phyloP scores from a whole-genome alignment of 2,888 invertebrate genomes.

The Lithophane ornitopus region DNA sequence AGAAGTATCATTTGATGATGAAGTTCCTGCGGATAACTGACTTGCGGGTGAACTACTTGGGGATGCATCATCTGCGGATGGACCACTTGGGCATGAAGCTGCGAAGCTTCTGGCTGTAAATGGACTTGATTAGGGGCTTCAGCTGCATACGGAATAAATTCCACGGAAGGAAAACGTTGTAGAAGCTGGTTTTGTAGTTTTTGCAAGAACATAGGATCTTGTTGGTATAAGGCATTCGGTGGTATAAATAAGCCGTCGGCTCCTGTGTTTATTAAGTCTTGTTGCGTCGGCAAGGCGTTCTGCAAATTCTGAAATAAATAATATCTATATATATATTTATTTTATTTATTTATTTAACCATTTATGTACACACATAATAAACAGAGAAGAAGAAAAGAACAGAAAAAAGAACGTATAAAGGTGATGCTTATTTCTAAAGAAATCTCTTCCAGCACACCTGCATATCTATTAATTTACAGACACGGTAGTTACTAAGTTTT shows the following conservation, averaged over 20 bases:
- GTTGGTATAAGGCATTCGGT: conserved; percentile 87
- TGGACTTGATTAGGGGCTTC: conserved; percentile 70
- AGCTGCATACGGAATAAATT: conserved; percentile 85
- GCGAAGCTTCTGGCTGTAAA: conserved; percentile 62
- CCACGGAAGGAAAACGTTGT: conserved; percentile 83
- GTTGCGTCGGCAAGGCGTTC: conserved; percentile 78
- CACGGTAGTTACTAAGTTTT: background rate
- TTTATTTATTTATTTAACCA: too few species aligned
- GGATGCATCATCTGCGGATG: conserved; percentile 69
- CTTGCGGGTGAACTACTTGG: conserved; percentile 57
- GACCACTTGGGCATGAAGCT: conserved; percentile 71
- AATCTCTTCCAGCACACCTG: too few species aligned
- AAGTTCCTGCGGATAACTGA: conserved; percentile 62
- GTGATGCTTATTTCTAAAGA: too few species aligned
- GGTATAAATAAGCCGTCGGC: conserved; percentile 83
- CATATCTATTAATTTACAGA: too few species aligned
- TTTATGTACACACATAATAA: too few species aligned
- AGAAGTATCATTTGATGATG: conserved; percentile 75
- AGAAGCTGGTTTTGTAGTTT: conserved; percentile 84
- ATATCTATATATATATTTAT: too few species aligned
- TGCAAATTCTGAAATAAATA: conserved; percentile 55
- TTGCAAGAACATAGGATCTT: conserved; percentile 87
- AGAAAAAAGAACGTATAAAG: too few species aligned
- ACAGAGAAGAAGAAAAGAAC: too few species aligned
- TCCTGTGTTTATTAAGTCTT: conserved; percentile 80